Conservation (phyloP, 2,113 vertebrate genomes). For the chimpanzee (Pan troglodytes) region NHGRI_mPanTro3-v2.1_pri NC_072408.2:30108501-30109000, state of each 20-base stretch:
- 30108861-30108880: conserved; percentile 37
- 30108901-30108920: conserved; percentile 52
- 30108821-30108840: conserved; percentile 55
- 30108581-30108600: conserved; percentile 29
- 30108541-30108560: neutral
- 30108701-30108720: conserved; percentile 43
- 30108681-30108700: conserved; percentile 43
- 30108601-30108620: conserved; percentile 3
- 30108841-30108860: conserved; percentile 59
- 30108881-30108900: conserved; percentile 55
- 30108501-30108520: neutral
- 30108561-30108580: neutral
- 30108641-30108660: conserved; percentile 3
- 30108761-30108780: conserved; percentile 60
- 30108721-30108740: conserved; percentile 34
- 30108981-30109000: conserved; percentile 60
- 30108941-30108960: conserved; percentile 59
- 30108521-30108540: neutral
- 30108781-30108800: conserved; percentile 60
- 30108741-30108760: conserved; percentile 61
- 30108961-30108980: conserved; percentile 71
- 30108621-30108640: neutral
- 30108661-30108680: conserved; percentile 27
- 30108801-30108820: conserved; percentile 59
- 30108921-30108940: conserved; percentile 42